Conservation (phyloP, 2,113 vertebrate genomes). For the Hippocampus abdominalis region DNA sequence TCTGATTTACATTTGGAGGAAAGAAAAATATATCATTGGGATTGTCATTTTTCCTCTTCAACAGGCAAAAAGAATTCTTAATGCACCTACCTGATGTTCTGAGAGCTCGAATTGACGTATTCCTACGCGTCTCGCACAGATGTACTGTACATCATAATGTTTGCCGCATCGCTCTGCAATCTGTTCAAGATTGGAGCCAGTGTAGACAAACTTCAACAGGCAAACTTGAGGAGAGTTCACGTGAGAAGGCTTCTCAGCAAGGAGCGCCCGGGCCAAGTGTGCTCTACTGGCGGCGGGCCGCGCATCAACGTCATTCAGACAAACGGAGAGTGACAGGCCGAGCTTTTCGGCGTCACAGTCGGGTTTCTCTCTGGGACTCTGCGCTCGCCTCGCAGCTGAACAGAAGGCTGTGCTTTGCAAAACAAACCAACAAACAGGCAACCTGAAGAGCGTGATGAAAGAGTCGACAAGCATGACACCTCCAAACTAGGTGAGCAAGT, state of each 20-base stretch:
- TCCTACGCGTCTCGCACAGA: background rate
- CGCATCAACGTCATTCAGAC: slow-evolving; percentile 69
- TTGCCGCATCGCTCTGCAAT: background rate
- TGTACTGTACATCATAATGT: slow-evolving; percentile 1
- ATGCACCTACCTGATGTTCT: slow-evolving; percentile 60
- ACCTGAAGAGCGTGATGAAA: slow-evolving; percentile 73
- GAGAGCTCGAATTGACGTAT: slow-evolving; percentile 52
- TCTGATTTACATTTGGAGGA: slow-evolving; percentile 72
- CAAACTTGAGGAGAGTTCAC: slow-evolving; percentile 31
- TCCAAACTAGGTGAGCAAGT: slow-evolving; percentile 74
- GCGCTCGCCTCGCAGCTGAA: slow-evolving; percentile 68
- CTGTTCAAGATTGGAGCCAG: slow-evolving; percentile 19
- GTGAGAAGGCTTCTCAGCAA: slow-evolving; percentile 9
- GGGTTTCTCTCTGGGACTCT: slow-evolving; percentile 58
- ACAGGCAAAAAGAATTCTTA: slow-evolving; percentile 77
- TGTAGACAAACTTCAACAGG: slow-evolving; percentile 35
- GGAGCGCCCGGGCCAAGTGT: slow-evolving; percentile 38
- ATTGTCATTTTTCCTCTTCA: slow-evolving; percentile 63
- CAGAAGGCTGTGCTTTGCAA: slow-evolving; percentile 75
- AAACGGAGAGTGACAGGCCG: slow-evolving; percentile 64
- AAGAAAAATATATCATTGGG: slow-evolving; percentile 64
- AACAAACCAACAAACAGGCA: slow-evolving; percentile 77
- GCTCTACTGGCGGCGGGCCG: slow-evolving; percentile 50
- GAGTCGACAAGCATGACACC: slow-evolving; percentile 75
- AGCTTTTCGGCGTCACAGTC: slow-evolving; percentile 62